These are phyloP conservation scores for Carposina sasakii DNA, from an alignment of 1,140 invertebrate species.

Conservation along the genomic window DNA sequence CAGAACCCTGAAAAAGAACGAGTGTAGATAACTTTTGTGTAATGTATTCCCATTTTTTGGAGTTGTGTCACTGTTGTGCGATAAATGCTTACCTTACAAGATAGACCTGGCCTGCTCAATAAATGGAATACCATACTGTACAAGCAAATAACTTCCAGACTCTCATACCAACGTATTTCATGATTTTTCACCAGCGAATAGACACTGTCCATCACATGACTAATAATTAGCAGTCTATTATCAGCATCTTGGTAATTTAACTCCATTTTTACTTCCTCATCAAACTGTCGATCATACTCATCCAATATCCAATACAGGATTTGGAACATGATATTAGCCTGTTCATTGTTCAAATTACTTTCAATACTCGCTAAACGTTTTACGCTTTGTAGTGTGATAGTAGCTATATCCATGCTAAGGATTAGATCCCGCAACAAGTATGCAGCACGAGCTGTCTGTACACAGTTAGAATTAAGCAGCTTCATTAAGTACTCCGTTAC, in stretches of 20 bases:
- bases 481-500: slow-evolving; percentile 78
- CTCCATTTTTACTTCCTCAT: slow-evolving; percentile 25
- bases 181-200: slow-evolving; percentile 78
- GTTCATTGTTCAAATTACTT: slow-evolving; percentile 73
- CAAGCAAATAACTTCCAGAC: slow-evolving; percentile 78
- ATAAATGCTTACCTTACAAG: slow-evolving; percentile 73
- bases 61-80: too few species aligned
- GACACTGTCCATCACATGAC: slow-evolving; percentile 76
- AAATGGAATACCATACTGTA: slow-evolving; percentile 72
- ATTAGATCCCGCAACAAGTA: slow-evolving; percentile 75
- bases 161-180: slow-evolving; percentile 82
- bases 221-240: slow-evolving; percentile 52
- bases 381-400: slow-evolving; percentile 76
- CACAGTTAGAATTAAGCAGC: slow-evolving; percentile 75
- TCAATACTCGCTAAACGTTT: slow-evolving; percentile 74
- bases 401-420: slow-evolving; percentile 65
- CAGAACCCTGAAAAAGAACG: too few species aligned
- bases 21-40: too few species aligned
- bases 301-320: slow-evolving; percentile 78
- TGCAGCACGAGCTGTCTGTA: slow-evolving; percentile 75
- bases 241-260: slow-evolving; percentile 32
- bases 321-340: slow-evolving; percentile 82
- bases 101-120: slow-evolving; percentile 70
- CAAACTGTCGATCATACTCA: slow-evolving; percentile 66
- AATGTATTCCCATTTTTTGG: too few species aligned